Percentiles rank a stretch among this genome's conserved stretches.
Conservation (phyloP, 1,140 invertebrate species). For the Mesaphorura yosii region DNA sequence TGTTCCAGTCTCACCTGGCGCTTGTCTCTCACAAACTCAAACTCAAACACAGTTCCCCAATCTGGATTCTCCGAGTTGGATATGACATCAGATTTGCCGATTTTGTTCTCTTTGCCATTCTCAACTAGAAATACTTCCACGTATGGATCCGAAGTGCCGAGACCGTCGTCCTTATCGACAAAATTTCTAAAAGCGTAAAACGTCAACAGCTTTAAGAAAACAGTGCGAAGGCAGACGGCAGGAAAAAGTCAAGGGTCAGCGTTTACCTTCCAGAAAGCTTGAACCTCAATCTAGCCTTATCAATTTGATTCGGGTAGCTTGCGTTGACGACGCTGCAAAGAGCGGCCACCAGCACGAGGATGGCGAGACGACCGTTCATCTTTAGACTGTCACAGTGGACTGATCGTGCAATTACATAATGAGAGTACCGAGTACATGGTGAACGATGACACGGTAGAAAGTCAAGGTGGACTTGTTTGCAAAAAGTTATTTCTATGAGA, state of each 20-base stretch:
- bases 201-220: not conserved
- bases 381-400: too few species aligned
- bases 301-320: too few species aligned
- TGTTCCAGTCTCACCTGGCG: constrained; percentile 19
- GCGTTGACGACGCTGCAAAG: too few species aligned
- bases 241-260: not conserved
- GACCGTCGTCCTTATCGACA: constrained; percentile 16
- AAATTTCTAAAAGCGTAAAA: constrained; percentile 1
- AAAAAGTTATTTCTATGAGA: too few species aligned
- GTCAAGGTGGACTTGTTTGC: too few species aligned
- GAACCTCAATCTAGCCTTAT: not conserved
- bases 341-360: too few species aligned
- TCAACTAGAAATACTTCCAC: constrained; percentile 10
- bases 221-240: not conserved
- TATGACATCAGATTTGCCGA: constrained; percentile 7
- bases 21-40: constrained; percentile 22
- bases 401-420: too few species aligned
- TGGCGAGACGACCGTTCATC: too few species aligned
- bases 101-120: constrained; percentile 3
- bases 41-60: constrained; percentile 23
- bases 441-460: too few species aligned
- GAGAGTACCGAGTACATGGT: too few species aligned
- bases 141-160: too few species aligned
- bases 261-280: not conserved
- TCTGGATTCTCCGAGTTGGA: constrained; percentile 17